Evolutionary conservation across 2,888 invertebrate genomes (phyloP).

Genomic region (Melieria omissa): DNA sequence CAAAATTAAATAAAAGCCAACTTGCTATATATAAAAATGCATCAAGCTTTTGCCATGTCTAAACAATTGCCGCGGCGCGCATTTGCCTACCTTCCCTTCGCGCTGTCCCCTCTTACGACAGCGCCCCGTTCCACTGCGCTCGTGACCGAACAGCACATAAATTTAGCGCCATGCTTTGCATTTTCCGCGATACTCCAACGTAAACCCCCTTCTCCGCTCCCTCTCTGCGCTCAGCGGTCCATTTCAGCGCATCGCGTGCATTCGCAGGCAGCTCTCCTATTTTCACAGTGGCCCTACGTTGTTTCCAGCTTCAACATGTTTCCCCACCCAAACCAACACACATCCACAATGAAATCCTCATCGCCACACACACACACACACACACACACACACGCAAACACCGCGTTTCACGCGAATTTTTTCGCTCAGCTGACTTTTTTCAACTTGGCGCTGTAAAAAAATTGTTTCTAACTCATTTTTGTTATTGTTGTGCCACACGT

Average conservation of each 20-base stretch:
- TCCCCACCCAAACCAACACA: background rate
- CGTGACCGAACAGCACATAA: background rate
- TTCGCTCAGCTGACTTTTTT: conserved; percentile 20
- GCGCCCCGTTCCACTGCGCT: no score
- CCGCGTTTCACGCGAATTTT: conserved; percentile 13
- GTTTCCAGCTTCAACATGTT: conserved; percentile 44
- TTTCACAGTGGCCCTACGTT: conserved; percentile 22
- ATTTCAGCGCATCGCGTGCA: conserved; percentile 14
- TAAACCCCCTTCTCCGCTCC: background rate
- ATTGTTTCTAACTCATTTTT: conserved; percentile 32
- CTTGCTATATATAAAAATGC: background rate
- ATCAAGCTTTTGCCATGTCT: conserved; percentile 34
- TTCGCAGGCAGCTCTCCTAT: background rate
- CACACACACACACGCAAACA: conserved; percentile 15
- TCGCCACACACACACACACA: conserved; percentile 27
- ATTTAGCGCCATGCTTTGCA: conserved; percentile 23
- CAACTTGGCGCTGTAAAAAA: conserved; percentile 5
- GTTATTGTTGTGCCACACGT: conserved; percentile 36
- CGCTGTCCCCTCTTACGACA: background rate
- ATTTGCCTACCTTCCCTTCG: background rate
- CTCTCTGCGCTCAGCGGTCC: conserved; percentile 1
- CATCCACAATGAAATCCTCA: background rate
- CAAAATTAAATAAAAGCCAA: no score
- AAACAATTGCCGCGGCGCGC: conserved; percentile 18
- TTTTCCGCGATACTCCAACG: background rate